Evolutionary conservation across 2,797 vertebrate species (phyloP), one percentile per base, ranked within the genome.

Genomic region (Poecile montanus): DNA sequence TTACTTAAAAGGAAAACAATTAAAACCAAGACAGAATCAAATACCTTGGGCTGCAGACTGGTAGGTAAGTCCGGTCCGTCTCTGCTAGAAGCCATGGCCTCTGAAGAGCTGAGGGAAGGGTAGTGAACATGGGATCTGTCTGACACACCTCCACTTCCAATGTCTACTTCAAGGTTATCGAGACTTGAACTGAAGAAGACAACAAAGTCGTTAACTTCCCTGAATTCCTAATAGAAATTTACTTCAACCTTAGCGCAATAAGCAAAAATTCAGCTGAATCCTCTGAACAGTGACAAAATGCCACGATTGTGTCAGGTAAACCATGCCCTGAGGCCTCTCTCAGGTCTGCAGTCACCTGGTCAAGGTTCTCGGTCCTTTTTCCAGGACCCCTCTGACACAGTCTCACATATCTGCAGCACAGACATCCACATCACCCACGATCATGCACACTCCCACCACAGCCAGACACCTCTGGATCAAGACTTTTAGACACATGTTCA

Each of bases 151-250:
- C 97, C 97, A 30, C 98, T 98, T 91, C 98, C 98, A 2, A 97
- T 98, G 91, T 99, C 98, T 20, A 98, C 96, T 88, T 99, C 99
- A 97, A 99, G 97, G 92, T 99, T 98, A 91, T 99, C 99, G 0
- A 99, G 98, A 92, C 98, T 99, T 45, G 98, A 98, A 94, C 98
- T 98, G 82, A 87, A 86, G 62, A 26, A 95, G 23, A 95, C 16
- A 88, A 86, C 1, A 13, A 80, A 91, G 63, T 47, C 50, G 57
- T 86, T 85, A 89, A 56, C 36, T 62, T 47, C 11, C 21, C 54
- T 12, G 10, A 68, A 61, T 20, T 45, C 40, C n/a, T 70, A 36
- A 10, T 17, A n/a, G 65, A 6, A 44, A 83, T 62, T 18, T 45
- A 58, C 34, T 27, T 85, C 42, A 86, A 70, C 13, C 22, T 77